A percentile compares a stretch with the other conserved stretches of the same genome.
phyloP scores from a whole-genome alignment of 2,113 vertebrate species.

The Eulemur rufifrons region DNA sequence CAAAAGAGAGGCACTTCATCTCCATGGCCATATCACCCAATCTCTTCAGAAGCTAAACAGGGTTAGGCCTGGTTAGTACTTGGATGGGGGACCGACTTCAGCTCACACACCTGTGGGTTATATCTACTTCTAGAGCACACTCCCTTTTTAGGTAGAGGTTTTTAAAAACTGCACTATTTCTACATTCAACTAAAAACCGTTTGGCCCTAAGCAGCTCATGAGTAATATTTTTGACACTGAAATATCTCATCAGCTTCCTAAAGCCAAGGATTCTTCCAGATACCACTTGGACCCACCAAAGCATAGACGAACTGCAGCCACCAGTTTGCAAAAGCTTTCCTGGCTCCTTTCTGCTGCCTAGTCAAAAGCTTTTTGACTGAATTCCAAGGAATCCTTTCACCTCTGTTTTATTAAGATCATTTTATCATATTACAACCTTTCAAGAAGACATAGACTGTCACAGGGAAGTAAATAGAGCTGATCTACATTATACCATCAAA shows the following conservation, averaged over 20 bases:
- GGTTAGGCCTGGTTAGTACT: too few relatives aligned
- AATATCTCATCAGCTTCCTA: background rate
- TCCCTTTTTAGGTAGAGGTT: background rate
- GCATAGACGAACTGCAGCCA: background rate
- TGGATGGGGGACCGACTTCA: too few relatives aligned
- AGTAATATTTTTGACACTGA: background rate
- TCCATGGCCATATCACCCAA: too few relatives aligned
- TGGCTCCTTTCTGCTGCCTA: background rate
- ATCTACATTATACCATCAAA: constrained; percentile 80
- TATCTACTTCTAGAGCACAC: background rate
- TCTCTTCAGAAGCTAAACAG: too few relatives aligned
- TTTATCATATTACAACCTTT: constrained; percentile 71
- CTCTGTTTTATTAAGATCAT: constrained; percentile 72
- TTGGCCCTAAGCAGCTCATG: background rate
- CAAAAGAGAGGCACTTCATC: background rate
- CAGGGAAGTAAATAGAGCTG: constrained; percentile 79
- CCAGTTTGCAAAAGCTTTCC: background rate
- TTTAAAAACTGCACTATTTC: background rate
- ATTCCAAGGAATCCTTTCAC: constrained; percentile 75
- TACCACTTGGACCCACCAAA: background rate
- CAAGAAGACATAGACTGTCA: constrained; percentile 58
- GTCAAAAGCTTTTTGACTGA: constrained; percentile 73
- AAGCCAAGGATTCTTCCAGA: background rate
- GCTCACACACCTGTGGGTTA: background rate
- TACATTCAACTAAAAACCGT: background rate